Percentiles rank a stretch among this genome's conserved stretches.
phyloP scores from a whole-genome alignment of 2,113 vertebrate genomes.

The Anguilla japonica region DNA sequence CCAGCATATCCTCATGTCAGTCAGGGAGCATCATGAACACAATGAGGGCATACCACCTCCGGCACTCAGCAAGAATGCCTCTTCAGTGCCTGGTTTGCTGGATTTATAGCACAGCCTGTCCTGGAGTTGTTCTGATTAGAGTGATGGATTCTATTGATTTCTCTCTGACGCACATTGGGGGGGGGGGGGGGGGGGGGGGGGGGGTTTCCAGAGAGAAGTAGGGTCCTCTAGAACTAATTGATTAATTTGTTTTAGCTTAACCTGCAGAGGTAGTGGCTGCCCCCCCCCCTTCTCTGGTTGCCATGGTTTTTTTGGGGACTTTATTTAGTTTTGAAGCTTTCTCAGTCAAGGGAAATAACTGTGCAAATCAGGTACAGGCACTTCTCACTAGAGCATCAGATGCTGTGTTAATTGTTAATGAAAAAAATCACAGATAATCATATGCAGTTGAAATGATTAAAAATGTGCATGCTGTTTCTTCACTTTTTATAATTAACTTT shows the following conservation, averaged over 20 bases:
- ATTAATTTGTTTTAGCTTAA: neutral
- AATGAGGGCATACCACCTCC: neutral
- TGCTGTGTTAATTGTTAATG: neutral
- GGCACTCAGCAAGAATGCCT: neutral
- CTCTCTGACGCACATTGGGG: neutral
- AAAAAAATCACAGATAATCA: neutral
- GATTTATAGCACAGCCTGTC: neutral
- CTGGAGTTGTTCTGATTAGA: neutral
- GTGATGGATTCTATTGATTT: neutral
- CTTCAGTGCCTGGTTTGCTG: neutral
- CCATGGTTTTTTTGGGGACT: neutral
- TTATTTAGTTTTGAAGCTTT: neutral
- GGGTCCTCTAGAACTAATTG: neutral
- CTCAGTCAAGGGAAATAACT: neutral
- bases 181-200: neutral
- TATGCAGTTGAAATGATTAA: neutral
- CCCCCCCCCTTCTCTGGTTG: neutral
- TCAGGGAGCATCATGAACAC: neutral
- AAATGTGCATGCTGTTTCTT: neutral
- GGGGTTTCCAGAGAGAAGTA: neutral
- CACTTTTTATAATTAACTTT: slow-evolving; percentile 12
- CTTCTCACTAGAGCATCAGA: neutral
- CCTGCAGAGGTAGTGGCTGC: neutral
- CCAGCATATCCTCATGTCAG: neutral
- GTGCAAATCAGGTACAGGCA: neutral